Evolutionary conservation across 1,140 invertebrate species (phyloP).

Genomic region (Trachymyrmex septentrionalis): DNA sequence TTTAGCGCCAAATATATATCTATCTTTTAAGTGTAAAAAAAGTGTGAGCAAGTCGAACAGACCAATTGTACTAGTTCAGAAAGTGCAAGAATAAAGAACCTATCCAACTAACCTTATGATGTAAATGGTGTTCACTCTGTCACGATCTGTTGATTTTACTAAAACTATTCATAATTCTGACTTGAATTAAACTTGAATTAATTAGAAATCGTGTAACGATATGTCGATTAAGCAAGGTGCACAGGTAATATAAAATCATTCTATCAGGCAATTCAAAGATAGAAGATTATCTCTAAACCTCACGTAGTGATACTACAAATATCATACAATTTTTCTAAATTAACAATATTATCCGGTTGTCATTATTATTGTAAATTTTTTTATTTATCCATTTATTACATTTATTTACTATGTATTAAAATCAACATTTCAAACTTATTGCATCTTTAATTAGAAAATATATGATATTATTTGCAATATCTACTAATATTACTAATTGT

Average conservation of each 20-base stretch:
- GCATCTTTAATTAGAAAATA: neutral
- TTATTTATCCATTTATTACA: neutral
- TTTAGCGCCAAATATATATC: too few species aligned
- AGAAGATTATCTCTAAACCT: neutral
- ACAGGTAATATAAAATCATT: conserved; percentile 32
- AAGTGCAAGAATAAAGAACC: too few species aligned
- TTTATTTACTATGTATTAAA: neutral
- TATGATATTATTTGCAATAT: neutral
- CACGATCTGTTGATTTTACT: neutral
- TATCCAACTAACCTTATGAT: neutral
- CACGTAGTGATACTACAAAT: neutral
- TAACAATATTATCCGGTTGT: neutral
- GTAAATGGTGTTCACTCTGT: neutral
- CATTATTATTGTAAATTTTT: conserved; percentile 17
- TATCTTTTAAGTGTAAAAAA: too few species aligned
- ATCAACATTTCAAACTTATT: conserved; percentile 1
- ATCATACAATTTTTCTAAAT: neutral
- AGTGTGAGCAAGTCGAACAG: too few species aligned
- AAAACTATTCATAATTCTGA: neutral
- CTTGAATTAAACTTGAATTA: neutral
- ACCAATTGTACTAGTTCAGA: too few species aligned
- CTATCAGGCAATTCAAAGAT: neutral
- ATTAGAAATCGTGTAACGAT: neutral
- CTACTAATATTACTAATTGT: neutral
- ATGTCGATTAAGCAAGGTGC: neutral